Evolutionary conservation across 2,888 invertebrate genomes (phyloP).

Genomic region (Caenorhabditis sp.): DNA sequence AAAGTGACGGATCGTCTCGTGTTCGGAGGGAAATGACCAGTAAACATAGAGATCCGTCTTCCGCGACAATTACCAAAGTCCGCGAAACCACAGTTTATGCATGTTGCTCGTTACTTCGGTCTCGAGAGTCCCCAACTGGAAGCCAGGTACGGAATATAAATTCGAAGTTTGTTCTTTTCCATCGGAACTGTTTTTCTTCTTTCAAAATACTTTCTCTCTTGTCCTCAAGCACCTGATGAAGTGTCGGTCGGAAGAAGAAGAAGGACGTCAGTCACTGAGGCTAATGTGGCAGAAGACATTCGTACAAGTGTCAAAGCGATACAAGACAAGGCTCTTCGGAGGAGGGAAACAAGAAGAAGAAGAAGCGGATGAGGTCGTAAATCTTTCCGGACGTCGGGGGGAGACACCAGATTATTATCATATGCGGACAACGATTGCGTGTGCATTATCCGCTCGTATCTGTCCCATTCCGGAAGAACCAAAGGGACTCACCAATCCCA

Average conservation of each 20-base stretch:
- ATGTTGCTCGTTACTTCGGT: no score
- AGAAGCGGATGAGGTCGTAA: slow-evolving; percentile 26
- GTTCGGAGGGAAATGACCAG: not conserved
- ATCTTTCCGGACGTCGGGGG: slow-evolving; percentile 46
- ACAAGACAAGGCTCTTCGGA: slow-evolving; percentile 14
- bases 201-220: not conserved
- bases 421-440: slow-evolving; percentile 52
- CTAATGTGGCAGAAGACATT: slow-evolving; percentile 38
- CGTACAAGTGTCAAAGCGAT: slow-evolving; percentile 47
- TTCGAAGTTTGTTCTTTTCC: not conserved
- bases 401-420: slow-evolving; percentile 46
- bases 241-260: not conserved
- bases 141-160: no score
- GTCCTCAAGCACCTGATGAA: slow-evolving; percentile 17
- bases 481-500: slow-evolving; percentile 87
- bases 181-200: not conserved
- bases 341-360: not conserved
- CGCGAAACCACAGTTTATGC: no score
- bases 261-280: slow-evolving; percentile 21
- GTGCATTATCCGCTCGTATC: no score
- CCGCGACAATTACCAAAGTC: no score
- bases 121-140: no score
- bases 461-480: no score
- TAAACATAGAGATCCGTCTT: slow-evolving; percentile 27
- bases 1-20: slow-evolving; percentile 21